Base-by-base conservation (phyloP, 2,113 vertebrate genomes). In the Gulo gulo region DNA sequence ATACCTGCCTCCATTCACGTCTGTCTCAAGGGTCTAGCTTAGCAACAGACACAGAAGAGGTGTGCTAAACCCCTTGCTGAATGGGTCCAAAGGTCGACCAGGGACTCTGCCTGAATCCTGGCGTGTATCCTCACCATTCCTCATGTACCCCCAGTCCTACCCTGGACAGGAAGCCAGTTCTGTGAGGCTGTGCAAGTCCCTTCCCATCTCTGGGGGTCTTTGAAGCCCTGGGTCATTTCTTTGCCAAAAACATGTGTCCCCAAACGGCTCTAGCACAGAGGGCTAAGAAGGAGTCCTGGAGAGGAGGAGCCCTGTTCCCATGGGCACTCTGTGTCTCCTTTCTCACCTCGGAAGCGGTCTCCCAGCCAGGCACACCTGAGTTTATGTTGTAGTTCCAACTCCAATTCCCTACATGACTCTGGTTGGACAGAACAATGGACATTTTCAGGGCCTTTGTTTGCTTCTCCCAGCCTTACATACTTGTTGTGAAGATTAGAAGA, bases 401-500 rank as follows among this genome's bases (percentile, higher is more conserved):
- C 55, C 15, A 29, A 57, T 13, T 4, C 31, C 7, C 8, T 1
- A 0, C 8, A 20, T 34, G 31, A 9, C 39, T 95, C 73, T 52
- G 36, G 47, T 16, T 47, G 26, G n/a, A 71, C 34, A 88, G n/a
- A 89, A 80, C 7, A 15, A 9, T 34, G 31, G 79, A 59, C 10
- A 39, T 91, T 97, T 85, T n/a, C 50, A 82, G 21, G 26, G 57
- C 21, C 71, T 83, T 59, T 63, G 42, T 85, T 57, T 78, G 16
- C 21, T 91, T n/a, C 61, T 9, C 57, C 47, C 63, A 65, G 86
- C 20, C 34, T 89, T 34, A 20, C 6, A 39, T 6, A 36, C 63
- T 92, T 91, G 67, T 52, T 71, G 13, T 69, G 69, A 96, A 42
- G n/a, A 92, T 73, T 29, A 79, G 89, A 88, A 65, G 61, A 61